phyloP scores from a whole-genome alignment of 2,113 vertebrate genomes.

The Protobothrops mucrosquamatus region DNA sequence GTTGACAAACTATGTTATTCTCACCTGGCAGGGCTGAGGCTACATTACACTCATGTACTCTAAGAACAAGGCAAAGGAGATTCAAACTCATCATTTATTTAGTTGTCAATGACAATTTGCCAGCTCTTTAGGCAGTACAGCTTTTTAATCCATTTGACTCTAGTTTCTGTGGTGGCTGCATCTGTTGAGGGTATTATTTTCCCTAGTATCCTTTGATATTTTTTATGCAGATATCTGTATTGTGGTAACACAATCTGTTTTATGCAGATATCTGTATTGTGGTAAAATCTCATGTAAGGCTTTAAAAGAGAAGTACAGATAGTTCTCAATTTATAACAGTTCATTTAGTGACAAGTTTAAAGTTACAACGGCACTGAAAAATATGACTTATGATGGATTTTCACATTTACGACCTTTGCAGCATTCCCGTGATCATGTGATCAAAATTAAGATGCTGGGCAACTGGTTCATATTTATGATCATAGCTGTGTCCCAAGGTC shows the following conservation, averaged over 20 bases:
- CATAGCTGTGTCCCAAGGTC: not conserved
- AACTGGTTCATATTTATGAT: not conserved
- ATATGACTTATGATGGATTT: not conserved
- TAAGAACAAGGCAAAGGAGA: slow-evolving; percentile 25
- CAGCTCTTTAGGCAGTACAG: not conserved
- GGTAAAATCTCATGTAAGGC: fast-evolving
- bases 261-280: not conserved
- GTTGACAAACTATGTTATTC: slow-evolving; percentile 8
- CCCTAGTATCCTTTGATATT: not conserved
- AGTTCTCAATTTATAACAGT: not conserved
- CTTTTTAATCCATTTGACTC: not conserved
- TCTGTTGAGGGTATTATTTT: not conserved
- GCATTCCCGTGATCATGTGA: not conserved
- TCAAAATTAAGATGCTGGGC: not conserved
- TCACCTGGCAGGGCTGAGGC: slow-evolving; percentile 14
- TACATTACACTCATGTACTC: slow-evolving; percentile 8
- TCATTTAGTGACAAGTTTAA: not conserved
- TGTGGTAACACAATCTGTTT: not conserved
- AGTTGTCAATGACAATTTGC: slow-evolving; percentile 17
- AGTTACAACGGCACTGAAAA: not conserved
- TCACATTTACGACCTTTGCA: not conserved
- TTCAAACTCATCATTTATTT: slow-evolving; percentile 17
- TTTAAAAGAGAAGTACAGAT: not conserved
- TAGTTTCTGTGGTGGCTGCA: not conserved
- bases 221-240: not conserved